Conservation (phyloP, 2,113 vertebrate genomes). For the Ochotona princeps region DNA sequence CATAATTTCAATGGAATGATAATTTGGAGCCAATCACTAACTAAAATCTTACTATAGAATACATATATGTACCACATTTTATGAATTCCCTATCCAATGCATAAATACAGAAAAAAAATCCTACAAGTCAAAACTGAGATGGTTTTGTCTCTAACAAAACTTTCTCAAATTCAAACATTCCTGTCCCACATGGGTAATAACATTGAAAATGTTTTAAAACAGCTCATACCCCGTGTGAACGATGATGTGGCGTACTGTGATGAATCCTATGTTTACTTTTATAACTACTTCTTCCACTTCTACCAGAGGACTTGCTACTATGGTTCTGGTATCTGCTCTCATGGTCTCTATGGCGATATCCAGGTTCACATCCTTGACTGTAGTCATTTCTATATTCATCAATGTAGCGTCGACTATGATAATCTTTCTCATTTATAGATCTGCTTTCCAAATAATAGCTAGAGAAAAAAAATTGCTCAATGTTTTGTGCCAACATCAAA, state of each 20-base stretch:
- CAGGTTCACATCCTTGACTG: conserved; percentile 79
- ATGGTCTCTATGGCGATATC: conserved; percentile 83
- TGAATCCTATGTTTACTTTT: conserved; percentile 83
- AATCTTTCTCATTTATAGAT: conserved; percentile 81
- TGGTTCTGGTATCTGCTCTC: conserved; percentile 86
- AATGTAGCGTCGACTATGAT: conserved; percentile 75
- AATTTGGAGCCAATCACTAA: conserved; percentile 12
- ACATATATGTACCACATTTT: background rate
- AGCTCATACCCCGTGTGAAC: conserved; percentile 88
- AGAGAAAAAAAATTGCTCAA: conserved; percentile 11
- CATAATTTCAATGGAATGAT: conserved; percentile 17
- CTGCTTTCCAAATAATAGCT: conserved; percentile 83
- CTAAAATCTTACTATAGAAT: conserved; percentile 19
- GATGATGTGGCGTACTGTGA: conserved; percentile 75
- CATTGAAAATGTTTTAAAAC: conserved; percentile 67
- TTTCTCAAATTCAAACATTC: conserved; percentile 64
- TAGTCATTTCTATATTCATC: conserved; percentile 84
- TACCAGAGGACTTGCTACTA: conserved; percentile 92
- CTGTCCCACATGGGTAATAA: conserved; percentile 65
- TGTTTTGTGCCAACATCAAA: background rate
- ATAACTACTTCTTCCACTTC: conserved; percentile 86
- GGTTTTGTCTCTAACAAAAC: conserved; percentile 51
- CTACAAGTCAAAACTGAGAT: conserved; percentile 69
- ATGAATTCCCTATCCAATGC: conserved; percentile 48
- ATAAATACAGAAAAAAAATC: conserved; percentile 61